Base-by-base conservation (phyloP, 2,888 invertebrate species). In the Acleris holmiana region DNA sequence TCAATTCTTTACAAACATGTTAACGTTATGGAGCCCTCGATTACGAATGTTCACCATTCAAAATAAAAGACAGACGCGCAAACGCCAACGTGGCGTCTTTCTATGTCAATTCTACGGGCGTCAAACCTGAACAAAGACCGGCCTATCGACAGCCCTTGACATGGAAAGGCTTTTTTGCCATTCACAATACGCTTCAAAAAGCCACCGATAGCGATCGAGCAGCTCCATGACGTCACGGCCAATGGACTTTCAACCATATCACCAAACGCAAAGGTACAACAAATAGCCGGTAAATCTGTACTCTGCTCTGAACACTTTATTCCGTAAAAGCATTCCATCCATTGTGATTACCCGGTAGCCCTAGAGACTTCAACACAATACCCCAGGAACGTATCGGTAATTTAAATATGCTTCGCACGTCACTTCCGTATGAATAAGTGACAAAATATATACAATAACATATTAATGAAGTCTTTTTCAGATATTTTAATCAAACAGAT, bases 91-190 rank as follows among this genome's bases (percentile, higher is more conserved):
- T 29, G 5, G n/a, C n/a, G 64, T 64, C 44, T 47, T 56, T 23
- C 44, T 44, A 64, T 62, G 67, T 60, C 56, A 65, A 64, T 64
- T 65, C 50, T 61, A 47, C 56, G 18, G 35, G 46, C 61, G 44
- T 70, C 74, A 74, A 69, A 70, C 67, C 72, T 77, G 86, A 87
- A 90, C 89, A 90, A 91, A 89, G 83, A 80, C 84, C 81, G 84
- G 85, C 80, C 74, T 79, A 81, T 86, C 89, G 84, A 85, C 84
- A 81, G 80, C 86, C 77, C 85, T 92, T 87, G 85, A 91, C 90
- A 90, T 77, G 87, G 81, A 89, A 91, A 91, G 81, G 86, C 89
- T 88, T 90, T 89, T 90, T 90, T 90, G 85, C 85, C 75, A 71
- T 79, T 82, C 75, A 77, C 86, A 86, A 88, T 88, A 89, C 89